Evolutionary conservation across 2,113 vertebrate genomes (phyloP).

Genomic region (Chiloscyllium plagiosum): DNA sequence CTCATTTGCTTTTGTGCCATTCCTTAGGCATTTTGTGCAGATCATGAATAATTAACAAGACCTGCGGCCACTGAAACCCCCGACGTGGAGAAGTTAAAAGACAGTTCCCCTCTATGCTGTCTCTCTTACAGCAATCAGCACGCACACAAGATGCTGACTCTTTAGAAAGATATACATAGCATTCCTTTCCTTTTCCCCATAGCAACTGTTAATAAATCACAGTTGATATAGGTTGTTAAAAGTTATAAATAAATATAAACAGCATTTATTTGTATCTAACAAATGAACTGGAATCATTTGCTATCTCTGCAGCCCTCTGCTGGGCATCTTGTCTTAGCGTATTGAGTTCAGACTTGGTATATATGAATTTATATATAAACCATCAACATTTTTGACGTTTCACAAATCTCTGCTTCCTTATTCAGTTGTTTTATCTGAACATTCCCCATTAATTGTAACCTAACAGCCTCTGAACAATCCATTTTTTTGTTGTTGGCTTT

Average conservation of each 20-base stretch:
- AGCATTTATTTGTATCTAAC: background rate
- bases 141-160: background rate
- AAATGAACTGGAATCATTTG: background rate
- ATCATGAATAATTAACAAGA: background rate
- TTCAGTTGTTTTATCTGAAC: background rate
- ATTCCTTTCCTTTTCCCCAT: background rate
- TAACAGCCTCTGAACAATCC: background rate
- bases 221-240: background rate
- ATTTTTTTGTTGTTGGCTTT: background rate
- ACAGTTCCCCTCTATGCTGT: background rate
- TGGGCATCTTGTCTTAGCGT: background rate
- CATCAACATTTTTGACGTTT: background rate
- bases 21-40: background rate
- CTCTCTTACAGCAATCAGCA: background rate
- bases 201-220: slow-evolving; percentile 14
- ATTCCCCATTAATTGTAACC: background rate
- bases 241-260: background rate
- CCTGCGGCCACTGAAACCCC: background rate
- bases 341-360: background rate
- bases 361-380: background rate
- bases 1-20: too few species aligned
- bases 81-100: background rate
- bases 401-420: background rate
- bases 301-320: background rate
- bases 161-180: background rate